Base-by-base conservation (phyloP, 2,888 invertebrate species). In the Dolichomitus sp. region DNA sequence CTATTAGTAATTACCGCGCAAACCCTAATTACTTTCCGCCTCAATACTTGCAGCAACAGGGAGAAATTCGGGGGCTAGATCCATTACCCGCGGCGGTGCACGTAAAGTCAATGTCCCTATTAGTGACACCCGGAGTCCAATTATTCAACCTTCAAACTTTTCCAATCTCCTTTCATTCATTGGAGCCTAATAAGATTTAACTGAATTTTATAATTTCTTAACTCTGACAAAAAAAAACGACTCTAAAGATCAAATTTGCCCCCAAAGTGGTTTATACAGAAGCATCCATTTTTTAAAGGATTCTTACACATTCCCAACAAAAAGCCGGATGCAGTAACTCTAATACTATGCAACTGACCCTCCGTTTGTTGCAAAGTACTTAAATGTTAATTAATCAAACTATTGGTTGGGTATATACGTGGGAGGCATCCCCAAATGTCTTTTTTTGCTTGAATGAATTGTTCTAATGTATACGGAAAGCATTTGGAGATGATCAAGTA, bases 1-100 rank as follows among this genome's bases (percentile, higher is more conserved):
- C 63, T 65, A 75, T 63, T 42, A 54, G 74, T 63, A 75, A 54
- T 54, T 75, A 65, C 54, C 33, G 37, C 9, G 40, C 23, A 40
- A 27, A n/a, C 54, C 40, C 14, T n/a, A 42, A 54, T 69, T 40
- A 54, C 69, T 48, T 68, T 19, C 4, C 27, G 59, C 59, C 23
- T 72, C 37, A 23, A 40, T 72, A 33, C 19, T 42, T 37, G 68
- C 14, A 14, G 33, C 27, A 33, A 30, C 3, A 14, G n/a, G 57
- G 57, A 57, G 30, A 27, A 57, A 57, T 33, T 57, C 12, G 5
- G 6, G n/a, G 23, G 30, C 57, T 5, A 57, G 57, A 57, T 30
- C 30, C 27, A 57, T 57, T 57, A 14, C 57, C n/a, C 27, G 57
- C 57, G 23, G 48, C 48, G 6, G 4, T n/a, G 17, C 6, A 19